These are phyloP conservation scores for Rhinoraja longicauda DNA, from an alignment of 2,797 vertebrate genomes.

Conservation along the genomic window DNA sequence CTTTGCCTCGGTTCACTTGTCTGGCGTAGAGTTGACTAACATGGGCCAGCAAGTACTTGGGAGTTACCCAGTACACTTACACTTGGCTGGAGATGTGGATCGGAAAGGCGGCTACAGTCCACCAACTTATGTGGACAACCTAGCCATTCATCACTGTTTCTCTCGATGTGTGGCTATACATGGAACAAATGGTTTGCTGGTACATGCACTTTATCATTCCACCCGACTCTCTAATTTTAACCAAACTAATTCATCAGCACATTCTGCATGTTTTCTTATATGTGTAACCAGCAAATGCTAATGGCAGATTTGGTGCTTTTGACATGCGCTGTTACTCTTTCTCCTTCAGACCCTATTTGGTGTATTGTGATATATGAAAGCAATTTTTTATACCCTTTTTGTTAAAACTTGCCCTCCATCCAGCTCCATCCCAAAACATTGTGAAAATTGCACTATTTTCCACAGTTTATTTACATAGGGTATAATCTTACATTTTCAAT, in stretches of 20 bases:
- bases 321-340: not conserved
- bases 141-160: slow-evolving; percentile 42
- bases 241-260: not conserved
- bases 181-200: slow-evolving; percentile 49
- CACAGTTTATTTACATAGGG: not conserved
- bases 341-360: not conserved
- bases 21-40: slow-evolving; percentile 47
- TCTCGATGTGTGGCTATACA: slow-evolving; percentile 43
- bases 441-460: not conserved
- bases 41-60: slow-evolving; percentile 46
- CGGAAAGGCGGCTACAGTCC: slow-evolving; percentile 44
- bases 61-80: slow-evolving; percentile 48
- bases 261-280: not conserved
- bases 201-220: slow-evolving; percentile 42
- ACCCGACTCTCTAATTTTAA: not conserved
- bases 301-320: not conserved
- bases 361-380: not conserved
- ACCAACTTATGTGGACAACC: slow-evolving; percentile 42
- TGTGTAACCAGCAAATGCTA: not conserved
- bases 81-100: slow-evolving; percentile 47
- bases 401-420: not conserved
- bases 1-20: slow-evolving; percentile 49
- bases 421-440: not conserved
- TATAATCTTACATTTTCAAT: not conserved
- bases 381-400: not conserved